Base-by-base conservation (phyloP, 2,113 vertebrate species). In the Lucifuga dentata region DNA sequence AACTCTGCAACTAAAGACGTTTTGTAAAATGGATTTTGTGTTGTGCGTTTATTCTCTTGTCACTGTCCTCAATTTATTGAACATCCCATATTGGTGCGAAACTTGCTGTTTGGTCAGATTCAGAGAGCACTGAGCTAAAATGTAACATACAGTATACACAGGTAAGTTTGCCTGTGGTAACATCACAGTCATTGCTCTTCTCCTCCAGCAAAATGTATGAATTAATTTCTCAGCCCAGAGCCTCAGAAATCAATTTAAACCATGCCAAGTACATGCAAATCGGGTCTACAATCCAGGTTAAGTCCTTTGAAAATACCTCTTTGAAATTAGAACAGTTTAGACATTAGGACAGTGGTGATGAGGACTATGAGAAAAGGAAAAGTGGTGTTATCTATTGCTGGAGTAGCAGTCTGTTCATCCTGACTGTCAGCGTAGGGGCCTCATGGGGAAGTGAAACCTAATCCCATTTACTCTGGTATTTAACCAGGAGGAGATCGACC, bases 381-480 rank as follows among this genome's bases (percentile, higher is more conserved):
- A 39, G 19, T 11, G 32, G 33, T 32, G 21, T 63, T 53, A 66
- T 69, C 57, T 60, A 26, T 45, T 20, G 26, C 50, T 41, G 13
- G 4, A 26, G 33, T 17, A 49, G 33, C 24, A 19, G 43, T 44
- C 49, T 35, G 44, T 55, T 68, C 66, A 53, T 60, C 61, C 63
- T 41, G 16, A 53, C 17, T 51, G 63, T 58, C 65, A 52, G 60
- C 68, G 68, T 77, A 66, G 72, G 51, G 53, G 20, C 52, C 57
- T 68, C 65, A 71, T 64, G 58, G 64, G 46, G 68, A 75, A 81
- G 23, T 3, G 5, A 72, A 63, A 65, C 35, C 29, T 87, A 86
- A 90, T 90, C 87, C 75, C 58, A 82, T 87, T 86, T 84, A 62
- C 49, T 80, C 70, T 70, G 83, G 73, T 87, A 78, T 89, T 87